These are phyloP conservation scores for Furcifer pardalis DNA, from an alignment of 2,797 vertebrate genomes.

Conservation along the genomic window DNA sequence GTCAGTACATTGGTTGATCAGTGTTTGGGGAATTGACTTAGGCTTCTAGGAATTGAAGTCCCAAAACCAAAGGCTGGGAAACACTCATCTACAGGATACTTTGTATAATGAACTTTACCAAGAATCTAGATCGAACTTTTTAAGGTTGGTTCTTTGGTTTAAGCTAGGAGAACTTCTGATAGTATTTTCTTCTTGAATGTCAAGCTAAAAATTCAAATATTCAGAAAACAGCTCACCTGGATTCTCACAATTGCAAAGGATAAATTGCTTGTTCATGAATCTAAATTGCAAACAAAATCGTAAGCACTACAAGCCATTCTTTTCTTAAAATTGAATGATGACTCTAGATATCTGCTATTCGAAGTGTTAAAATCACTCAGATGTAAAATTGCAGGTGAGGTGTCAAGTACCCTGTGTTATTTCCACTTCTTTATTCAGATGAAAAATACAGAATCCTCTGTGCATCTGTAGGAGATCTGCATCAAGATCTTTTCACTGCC, in stretches of 20 bases:
- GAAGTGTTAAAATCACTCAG: conserved; percentile 40
- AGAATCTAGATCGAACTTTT: not conserved
- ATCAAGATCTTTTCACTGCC: not conserved
- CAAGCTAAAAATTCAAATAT: not conserved
- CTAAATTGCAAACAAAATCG: conserved; percentile 35
- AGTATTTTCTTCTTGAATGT: conserved; percentile 1
- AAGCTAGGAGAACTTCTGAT: conserved; percentile 7
- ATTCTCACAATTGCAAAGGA: not conserved
- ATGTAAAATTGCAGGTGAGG: conserved; percentile 48
- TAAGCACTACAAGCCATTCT: conserved; percentile 32
- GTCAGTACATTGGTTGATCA: no score
- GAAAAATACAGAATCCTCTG: conserved; percentile 40
- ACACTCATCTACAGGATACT: no score
- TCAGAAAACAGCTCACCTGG: not conserved
- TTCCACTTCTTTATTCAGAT: conserved; percentile 50
- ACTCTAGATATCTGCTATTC: conserved; percentile 39
- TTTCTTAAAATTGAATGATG: conserved; percentile 24
- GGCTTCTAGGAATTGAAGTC: no score
- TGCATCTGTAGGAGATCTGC: conserved; percentile 3
- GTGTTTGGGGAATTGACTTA: no score
- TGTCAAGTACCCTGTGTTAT: conserved; percentile 34
- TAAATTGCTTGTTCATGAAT: conserved; percentile 23
- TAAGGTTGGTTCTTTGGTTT: not conserved
- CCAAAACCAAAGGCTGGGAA: no score
- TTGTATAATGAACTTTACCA: not conserved